Evolutionary conservation across 2,797 vertebrate genomes (phyloP).

Genomic region (Poliocrania exsul): DNA sequence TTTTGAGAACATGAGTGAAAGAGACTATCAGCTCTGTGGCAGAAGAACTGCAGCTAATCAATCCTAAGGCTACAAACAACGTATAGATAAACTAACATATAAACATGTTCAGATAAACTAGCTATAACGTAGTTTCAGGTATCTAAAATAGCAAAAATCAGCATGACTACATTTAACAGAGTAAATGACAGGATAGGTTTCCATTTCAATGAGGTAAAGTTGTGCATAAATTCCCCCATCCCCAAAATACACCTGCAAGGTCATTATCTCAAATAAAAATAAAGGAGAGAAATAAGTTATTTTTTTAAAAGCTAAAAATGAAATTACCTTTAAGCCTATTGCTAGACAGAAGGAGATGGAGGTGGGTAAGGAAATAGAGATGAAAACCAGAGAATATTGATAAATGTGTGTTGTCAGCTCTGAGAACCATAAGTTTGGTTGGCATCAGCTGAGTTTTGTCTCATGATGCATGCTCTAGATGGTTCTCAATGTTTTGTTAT

Average conservation of each 20-base stretch:
- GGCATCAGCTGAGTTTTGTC: background rate
- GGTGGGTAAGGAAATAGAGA: background rate
- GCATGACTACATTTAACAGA: constrained; percentile 1
- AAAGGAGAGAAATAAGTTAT: constrained; percentile 41
- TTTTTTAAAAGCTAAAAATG: constrained; percentile 1
- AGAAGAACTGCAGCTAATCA: background rate
- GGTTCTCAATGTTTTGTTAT: background rate
- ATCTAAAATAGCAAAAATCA: background rate
- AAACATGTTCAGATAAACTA: background rate
- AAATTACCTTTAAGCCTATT: background rate
- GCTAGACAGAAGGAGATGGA: background rate
- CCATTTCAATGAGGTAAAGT: constrained; percentile 54
- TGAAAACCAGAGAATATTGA: background rate
- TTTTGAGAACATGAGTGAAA: background rate
- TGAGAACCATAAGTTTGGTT: background rate
- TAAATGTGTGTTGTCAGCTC: background rate
- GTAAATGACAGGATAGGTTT: constrained; percentile 17
- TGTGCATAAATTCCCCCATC: background rate
- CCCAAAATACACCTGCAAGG: constrained; percentile 25
- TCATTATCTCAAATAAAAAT: constrained; percentile 41
- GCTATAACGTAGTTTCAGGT: background rate
- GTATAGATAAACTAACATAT: background rate
- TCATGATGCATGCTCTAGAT: background rate
- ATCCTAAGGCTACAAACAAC: background rate
- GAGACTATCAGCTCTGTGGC: background rate